phyloP scores from a whole-genome alignment of 2,797 vertebrate genomes.

The Leptodactylus fallax region DNA sequence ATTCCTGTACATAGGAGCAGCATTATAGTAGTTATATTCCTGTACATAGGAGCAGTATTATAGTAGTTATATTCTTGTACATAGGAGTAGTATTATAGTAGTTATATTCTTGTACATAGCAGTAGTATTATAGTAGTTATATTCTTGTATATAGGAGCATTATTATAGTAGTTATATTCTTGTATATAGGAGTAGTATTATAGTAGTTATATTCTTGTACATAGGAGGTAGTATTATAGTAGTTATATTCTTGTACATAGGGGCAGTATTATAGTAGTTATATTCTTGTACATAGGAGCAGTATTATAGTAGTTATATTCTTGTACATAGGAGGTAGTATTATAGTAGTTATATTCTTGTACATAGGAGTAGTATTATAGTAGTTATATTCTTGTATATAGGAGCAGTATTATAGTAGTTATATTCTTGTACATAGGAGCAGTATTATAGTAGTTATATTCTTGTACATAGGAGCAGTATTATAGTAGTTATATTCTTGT shows the following conservation, averaged over 20 bases:
- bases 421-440: not conserved
- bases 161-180: not conserved
- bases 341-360: slow-evolving; percentile 6
- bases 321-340: not conserved
- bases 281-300: too few species aligned
- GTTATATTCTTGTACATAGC: too few species aligned
- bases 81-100: too few species aligned
- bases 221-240: slow-evolving; percentile 11
- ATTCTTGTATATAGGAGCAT: not conserved
- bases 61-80: not conserved
- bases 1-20: too few species aligned
- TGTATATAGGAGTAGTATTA: not conserved
- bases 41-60: not conserved
- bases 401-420: slow-evolving; percentile 5
- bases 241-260: slow-evolving; percentile 3
- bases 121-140: slow-evolving; percentile 4
- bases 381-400: slow-evolving; percentile 10
- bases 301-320: too few species aligned
- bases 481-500: too few species aligned
- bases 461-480: too few species aligned
- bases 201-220: slow-evolving; percentile 10
- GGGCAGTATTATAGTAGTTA: not conserved
- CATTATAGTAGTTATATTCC: not conserved
- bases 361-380: slow-evolving; percentile 3
- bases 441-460: too few species aligned